Evolutionary conservation across 1,140 invertebrate species (phyloP).

Genomic region (Solenopsis invicta): DNA sequence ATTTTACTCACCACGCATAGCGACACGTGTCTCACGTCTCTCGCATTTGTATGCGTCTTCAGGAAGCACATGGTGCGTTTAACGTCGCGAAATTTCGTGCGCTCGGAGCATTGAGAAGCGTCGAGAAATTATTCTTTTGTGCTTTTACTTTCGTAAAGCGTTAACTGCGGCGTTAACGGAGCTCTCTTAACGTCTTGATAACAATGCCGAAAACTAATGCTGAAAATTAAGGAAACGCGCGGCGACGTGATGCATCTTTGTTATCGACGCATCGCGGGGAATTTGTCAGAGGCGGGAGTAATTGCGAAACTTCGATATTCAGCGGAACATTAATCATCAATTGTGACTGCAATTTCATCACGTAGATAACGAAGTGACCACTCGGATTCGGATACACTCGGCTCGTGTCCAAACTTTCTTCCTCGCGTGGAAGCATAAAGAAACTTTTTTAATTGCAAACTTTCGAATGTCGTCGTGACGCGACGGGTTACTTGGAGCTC

Average conservation of each 20-base stretch:
- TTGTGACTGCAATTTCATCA: conserved; percentile 54
- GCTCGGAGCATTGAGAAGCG: not conserved
- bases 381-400: conserved; percentile 30
- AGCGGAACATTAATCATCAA: conserved; percentile 64
- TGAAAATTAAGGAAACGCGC: conserved; percentile 53
- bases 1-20: not conserved
- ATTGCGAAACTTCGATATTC: conserved; percentile 67
- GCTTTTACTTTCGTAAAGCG: not conserved
- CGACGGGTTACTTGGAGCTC: not conserved
- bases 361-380: conserved; percentile 56
- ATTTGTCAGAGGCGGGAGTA: conserved; percentile 61
- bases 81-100: not conserved
- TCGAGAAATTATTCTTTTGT: not conserved
- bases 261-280: conserved; percentile 45
- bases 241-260: conserved; percentile 54
- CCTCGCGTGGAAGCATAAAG: not conserved
- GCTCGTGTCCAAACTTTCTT: conserved; percentile 17
- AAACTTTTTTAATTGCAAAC: conserved; percentile 56
- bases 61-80: conserved; percentile 18
- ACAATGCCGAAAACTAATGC: not conserved
- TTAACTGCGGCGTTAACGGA: not conserved
- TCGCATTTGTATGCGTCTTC: conserved; percentile 46
- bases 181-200: not conserved
- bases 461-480: not conserved
- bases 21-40: conserved; percentile 36